Evolutionary conservation across 2,797 vertebrate species (phyloP), one percentile per base, ranked within the genome.

Genomic region (Onychomys torridus): DNA sequence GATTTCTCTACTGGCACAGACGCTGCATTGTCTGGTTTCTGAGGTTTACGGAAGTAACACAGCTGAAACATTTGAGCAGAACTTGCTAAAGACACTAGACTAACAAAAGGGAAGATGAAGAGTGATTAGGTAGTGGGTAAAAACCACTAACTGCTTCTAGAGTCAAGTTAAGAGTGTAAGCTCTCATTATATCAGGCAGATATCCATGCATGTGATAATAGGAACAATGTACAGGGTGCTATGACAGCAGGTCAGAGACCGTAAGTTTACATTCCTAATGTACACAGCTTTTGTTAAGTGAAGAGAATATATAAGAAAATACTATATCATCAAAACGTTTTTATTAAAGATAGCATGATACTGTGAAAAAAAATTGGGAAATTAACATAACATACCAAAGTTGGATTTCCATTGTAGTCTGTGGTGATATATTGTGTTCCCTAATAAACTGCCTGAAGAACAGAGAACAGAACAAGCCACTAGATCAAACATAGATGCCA

Each of bases 81-180:
- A 77, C 29, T 93, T 32, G 73, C 32, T 52, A 63, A 96, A 89
- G 49, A 29, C n/a, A 37, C 25, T 25, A 67, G 40, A 5, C 57
- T 65, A 83, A 55, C 23, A 89, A 78, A 97, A 89, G 16, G 49
- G 25, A 92, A 57, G 57, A 59, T 88, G 13, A 77, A 49, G 91
- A 73, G 23, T 65, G 12, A 8, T 37, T 49, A 73, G 71, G 81
- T 32, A 86, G 65, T 40, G 10, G 46, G 46, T 94, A 67, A 81
- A 88, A 67, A 91, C 49, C 59, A 25, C 5, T 43, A 23, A 43
- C 37, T 83, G 12, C 46, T 83, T 94, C 75, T 93, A 49, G 52
- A 75, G 40, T 73, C 25, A 16, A 16, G 19, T 34, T 78, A 82
- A n/a, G 83, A 37, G 46, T 69, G 43, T 91, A 52, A 8, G 32